A percentile compares a stretch with the other conserved stretches of the same genome.
phyloP scores from a whole-genome alignment of 2,888 invertebrate genomes.

The Schrankia costaestrigalis region DNA sequence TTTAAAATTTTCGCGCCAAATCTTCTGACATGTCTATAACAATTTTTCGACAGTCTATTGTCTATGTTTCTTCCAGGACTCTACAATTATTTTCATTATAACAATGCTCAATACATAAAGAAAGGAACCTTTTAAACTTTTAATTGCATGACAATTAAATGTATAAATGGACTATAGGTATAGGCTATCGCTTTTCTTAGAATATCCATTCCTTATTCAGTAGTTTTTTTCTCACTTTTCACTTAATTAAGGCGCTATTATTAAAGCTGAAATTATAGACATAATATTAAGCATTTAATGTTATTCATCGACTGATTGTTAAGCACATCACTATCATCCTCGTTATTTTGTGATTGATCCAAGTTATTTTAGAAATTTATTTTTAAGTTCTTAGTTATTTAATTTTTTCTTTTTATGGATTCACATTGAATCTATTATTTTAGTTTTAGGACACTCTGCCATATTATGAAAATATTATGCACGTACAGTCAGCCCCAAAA shows the following conservation, averaged over 20 bases:
- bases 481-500: no score
- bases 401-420: constrained; percentile 40
- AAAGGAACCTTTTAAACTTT: constrained; percentile 66
- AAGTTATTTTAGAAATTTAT: constrained; percentile 40
- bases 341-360: constrained; percentile 41
- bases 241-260: constrained; percentile 49
- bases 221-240: constrained; percentile 52
- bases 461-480: constrained; percentile 39
- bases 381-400: constrained; percentile 37
- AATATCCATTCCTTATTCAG: constrained; percentile 69
- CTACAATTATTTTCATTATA: constrained; percentile 32
- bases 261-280: constrained; percentile 53
- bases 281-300: constrained; percentile 62
- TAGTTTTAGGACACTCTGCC: constrained; percentile 35
- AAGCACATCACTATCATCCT: constrained; percentile 50
- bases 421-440: constrained; percentile 51
- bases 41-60: constrained; percentile 8
- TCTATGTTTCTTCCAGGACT: constrained; percentile 12
- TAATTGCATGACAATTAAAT: constrained; percentile 64
- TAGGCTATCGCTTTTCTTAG: constrained; percentile 45
- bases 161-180: constrained; percentile 36
- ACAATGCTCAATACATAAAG: constrained; percentile 55
- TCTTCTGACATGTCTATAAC: constrained; percentile 11
- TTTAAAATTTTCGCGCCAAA: no score
- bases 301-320: constrained; percentile 65